Percentiles rank a stretch among this genome's conserved stretches.
Conservation (phyloP, 2,888 invertebrate genomes). For the Cremastinae sp. region DNA sequence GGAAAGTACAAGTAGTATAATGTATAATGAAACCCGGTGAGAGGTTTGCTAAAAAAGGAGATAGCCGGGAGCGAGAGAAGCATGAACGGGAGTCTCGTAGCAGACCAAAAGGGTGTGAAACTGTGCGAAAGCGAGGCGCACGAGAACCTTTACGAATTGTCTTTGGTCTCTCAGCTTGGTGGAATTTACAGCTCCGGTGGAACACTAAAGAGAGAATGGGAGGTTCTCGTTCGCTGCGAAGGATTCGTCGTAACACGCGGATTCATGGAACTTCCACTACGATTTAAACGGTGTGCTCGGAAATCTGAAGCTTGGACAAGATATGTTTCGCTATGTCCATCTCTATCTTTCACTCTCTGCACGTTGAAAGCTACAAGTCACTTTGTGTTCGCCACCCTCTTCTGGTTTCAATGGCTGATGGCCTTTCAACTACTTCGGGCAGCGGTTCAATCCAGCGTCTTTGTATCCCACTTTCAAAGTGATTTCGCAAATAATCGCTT, state of each 20-base stretch:
- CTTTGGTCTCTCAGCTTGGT: conserved; percentile 49
- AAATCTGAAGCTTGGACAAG: background rate
- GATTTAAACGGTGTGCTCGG: conserved; percentile 6
- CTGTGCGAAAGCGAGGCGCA: conserved; percentile 43
- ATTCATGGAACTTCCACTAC: conserved; percentile 6
- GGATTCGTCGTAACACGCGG: conserved; percentile 3
- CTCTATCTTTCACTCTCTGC: background rate
- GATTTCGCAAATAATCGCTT: background rate
- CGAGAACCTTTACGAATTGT: conserved; percentile 53
- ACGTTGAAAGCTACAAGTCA: background rate
- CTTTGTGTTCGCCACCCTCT: no score
- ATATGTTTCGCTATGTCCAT: conserved; percentile 3
- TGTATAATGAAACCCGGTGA: conserved; percentile 25
- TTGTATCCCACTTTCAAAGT: background rate
- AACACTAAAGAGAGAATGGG: conserved; percentile 7
- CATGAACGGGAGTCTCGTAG: conserved; percentile 5
- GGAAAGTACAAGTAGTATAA: conserved; percentile 26
- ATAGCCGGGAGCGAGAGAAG: background rate
- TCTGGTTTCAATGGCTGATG: no score
- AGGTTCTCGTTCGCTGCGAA: conserved; percentile 5
- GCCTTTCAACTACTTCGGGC: background rate
- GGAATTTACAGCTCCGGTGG: conserved; percentile 46
- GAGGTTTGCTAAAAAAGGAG: conserved; percentile 11
- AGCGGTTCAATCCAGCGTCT: background rate
- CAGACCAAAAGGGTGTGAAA: conserved; percentile 35